Conservation (phyloP, 2,113 vertebrate species). For the Bucco capensis region DNA sequence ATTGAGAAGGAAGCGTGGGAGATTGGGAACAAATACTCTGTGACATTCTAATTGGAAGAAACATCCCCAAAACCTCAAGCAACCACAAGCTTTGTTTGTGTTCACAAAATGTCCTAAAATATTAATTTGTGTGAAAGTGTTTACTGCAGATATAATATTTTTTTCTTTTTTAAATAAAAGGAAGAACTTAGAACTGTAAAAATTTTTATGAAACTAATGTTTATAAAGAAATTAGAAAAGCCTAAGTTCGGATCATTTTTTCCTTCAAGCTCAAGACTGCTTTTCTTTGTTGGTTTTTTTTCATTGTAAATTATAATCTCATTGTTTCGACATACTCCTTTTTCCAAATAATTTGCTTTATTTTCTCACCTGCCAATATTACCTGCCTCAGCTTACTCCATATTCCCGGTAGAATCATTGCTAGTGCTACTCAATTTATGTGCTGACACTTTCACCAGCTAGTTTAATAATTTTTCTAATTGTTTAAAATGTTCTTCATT, state of each 20-base stretch:
- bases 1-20: neutral
- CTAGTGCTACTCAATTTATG: neutral
- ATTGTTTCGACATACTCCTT: neutral
- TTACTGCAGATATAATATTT: neutral
- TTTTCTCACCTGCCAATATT: neutral
- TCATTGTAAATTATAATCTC: neutral
- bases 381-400: neutral
- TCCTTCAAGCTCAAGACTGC: neutral
- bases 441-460: neutral
- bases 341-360: neutral
- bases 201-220: neutral
- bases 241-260: neutral
- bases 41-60: neutral
- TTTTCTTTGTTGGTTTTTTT: neutral
- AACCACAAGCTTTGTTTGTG: neutral
- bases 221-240: neutral
- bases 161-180: neutral
- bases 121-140: neutral
- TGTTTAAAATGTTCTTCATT: neutral
- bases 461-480: neutral
- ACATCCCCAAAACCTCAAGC: accelerated
- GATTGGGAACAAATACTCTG: neutral
- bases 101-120: neutral
- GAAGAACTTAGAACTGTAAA: neutral
- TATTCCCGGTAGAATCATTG: neutral